Evolutionary conservation across 2,113 vertebrate genomes (phyloP).

Genomic region (Saimiri boliviensis): DNA sequence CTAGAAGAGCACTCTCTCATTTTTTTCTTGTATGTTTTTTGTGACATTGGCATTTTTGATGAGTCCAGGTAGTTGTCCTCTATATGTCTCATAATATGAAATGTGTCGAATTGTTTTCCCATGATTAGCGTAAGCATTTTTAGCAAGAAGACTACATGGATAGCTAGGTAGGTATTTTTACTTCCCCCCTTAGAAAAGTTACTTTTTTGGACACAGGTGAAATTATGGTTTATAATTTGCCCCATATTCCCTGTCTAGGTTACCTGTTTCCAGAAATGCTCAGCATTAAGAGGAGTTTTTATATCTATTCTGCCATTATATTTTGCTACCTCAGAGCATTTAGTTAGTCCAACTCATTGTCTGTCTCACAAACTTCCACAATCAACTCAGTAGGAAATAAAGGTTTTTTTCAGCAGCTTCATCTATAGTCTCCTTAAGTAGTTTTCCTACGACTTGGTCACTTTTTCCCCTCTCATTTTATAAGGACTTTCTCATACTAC

Average conservation of each 20-base stretch:
- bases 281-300: not conserved
- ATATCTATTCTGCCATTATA: not conserved
- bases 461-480: not conserved
- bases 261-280: not conserved
- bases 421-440: not conserved
- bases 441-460: not conserved
- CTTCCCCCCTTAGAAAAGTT: not conserved
- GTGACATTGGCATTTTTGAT: not conserved
- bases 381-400: not conserved
- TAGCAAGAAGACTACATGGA: not conserved
- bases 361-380: not conserved
- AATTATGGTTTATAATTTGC: not conserved
- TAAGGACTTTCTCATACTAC: not conserved
- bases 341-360: not conserved
- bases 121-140: conserved; percentile 6
- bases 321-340: not conserved
- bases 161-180: not conserved
- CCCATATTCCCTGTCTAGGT: not conserved
- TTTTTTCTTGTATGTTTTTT: conserved; percentile 12
- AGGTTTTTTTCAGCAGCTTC: not conserved
- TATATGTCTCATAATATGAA: not conserved
- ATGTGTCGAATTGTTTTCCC: not conserved
- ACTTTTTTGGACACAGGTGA: not conserved
- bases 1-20: not conserved
- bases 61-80: not conserved